phyloP scores from a whole-genome alignment of 2,113 vertebrate genomes.

The Microcebus griseorufus region DNA sequence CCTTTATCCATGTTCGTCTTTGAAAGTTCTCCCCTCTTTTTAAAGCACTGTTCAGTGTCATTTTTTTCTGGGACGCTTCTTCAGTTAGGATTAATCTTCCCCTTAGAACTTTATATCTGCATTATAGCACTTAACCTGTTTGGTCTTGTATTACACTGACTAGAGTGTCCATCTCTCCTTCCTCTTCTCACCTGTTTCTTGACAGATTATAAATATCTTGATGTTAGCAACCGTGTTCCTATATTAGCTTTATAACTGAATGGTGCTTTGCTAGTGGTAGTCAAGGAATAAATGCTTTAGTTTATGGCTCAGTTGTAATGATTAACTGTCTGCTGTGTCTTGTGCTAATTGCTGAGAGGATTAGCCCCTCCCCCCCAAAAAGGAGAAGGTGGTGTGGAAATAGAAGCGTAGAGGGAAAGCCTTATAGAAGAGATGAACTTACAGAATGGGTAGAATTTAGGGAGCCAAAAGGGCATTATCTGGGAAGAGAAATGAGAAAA shows the following conservation, averaged over 20 bases:
- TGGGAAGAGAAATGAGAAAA: conserved; percentile 3
- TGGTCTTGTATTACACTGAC: not conserved
- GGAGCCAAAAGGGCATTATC: not conserved
- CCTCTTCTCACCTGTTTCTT: not conserved
- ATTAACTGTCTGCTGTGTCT: not conserved
- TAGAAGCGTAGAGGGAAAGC: not conserved
- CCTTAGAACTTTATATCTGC: not conserved
- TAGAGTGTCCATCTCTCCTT: not conserved
- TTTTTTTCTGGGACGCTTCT: not conserved
- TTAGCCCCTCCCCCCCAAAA: not conserved
- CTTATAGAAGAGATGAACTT: not conserved
- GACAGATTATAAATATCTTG: not conserved
- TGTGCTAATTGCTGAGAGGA: not conserved
- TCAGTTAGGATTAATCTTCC: not conserved
- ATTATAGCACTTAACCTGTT: not conserved
- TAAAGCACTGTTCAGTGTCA: not conserved
- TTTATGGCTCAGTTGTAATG: not conserved
- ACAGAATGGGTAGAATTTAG: conserved; percentile 8
- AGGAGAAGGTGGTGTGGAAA: not conserved
- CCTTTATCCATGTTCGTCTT: not conserved
- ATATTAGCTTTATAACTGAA: not conserved
- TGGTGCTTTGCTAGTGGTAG: not conserved
- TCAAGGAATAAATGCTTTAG: not conserved
- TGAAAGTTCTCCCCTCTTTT: not conserved
- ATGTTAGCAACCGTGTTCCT: not conserved